phyloP scores from a whole-genome alignment of 2,888 invertebrate species.

The Eretmocerus hayati region DNA sequence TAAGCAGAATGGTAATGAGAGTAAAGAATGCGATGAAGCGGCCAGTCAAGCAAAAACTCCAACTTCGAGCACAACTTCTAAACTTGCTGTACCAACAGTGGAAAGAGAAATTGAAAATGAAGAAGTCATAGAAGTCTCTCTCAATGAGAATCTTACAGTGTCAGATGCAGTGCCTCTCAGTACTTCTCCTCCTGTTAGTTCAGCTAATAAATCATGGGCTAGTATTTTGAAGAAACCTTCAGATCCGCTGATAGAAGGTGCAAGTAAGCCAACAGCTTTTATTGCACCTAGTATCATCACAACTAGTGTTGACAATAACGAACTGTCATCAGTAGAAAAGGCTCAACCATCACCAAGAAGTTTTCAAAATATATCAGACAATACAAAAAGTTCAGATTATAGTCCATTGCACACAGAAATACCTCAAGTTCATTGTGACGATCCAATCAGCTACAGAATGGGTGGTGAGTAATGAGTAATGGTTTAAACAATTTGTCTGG shows the following conservation, averaged over 20 bases:
- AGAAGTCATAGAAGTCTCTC: constrained; percentile 5
- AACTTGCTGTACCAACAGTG: constrained; percentile 23
- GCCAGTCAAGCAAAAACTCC: constrained; percentile 11
- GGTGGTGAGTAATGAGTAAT: constrained; percentile 55
- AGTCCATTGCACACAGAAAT: constrained; percentile 14
- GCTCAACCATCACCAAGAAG: constrained; percentile 16
- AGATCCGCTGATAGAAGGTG: constrained; percentile 16
- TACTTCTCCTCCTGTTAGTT: constrained; percentile 4
- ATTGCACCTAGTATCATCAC: constrained; percentile 29
- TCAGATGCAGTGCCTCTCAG: constrained; percentile 21
- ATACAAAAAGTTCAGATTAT: constrained; percentile 14
- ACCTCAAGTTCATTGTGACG: constrained; percentile 46
- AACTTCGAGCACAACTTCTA: constrained; percentile 20
- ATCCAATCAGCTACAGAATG: constrained; percentile 63
- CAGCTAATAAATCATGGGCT: constrained; percentile 39
- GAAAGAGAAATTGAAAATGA: constrained; percentile 22
- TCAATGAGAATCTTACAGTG: constrained; percentile 19
- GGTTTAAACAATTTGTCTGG: background rate
- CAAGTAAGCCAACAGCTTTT: constrained; percentile 33
- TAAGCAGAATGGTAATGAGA: constrained; percentile 33
- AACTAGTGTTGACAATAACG: constrained; percentile 13
- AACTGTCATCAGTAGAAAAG: constrained; percentile 10
- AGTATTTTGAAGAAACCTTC: constrained; percentile 39
- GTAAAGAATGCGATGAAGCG: constrained; percentile 26
- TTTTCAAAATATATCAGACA: constrained; percentile 14